A percentile compares a stretch with the other conserved stretches of the same genome.
Conservation (phyloP, 2,888 invertebrate species). For the Linyphia triangularis region DNA sequence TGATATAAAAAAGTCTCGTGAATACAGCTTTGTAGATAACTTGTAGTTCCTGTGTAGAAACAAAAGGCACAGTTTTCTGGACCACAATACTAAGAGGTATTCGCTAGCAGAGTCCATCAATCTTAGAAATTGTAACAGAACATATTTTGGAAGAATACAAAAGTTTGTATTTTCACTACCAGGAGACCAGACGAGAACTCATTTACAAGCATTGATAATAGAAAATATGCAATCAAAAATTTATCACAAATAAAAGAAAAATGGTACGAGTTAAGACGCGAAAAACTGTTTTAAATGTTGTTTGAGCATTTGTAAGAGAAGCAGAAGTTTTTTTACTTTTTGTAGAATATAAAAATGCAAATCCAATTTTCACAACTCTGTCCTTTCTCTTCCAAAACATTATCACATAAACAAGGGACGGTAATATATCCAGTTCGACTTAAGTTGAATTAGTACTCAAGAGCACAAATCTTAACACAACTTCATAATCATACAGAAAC, state of each 20-base stretch:
- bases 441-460: neutral
- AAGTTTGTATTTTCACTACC: constrained; percentile 39
- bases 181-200: constrained; percentile 48
- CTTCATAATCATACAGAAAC: neutral
- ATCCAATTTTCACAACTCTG: neutral
- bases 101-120: constrained; percentile 54
- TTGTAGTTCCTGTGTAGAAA: constrained; percentile 65
- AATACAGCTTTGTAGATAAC: constrained; percentile 55
- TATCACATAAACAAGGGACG: constrained; percentile 17
- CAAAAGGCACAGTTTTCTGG: constrained; percentile 74
- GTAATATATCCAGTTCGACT: neutral
- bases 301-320: neutral
- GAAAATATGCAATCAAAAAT: constrained; percentile 1
- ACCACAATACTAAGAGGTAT: constrained; percentile 72
- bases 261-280: neutral
- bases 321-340: neutral
- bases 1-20: constrained; percentile 66
- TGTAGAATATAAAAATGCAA: neutral
- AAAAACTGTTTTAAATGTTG: neutral
- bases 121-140: constrained; percentile 12
- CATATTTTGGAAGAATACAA: constrained; percentile 26
- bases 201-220: neutral
- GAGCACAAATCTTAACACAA: neutral
- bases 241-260: constrained; percentile 7
- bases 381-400: neutral